phyloP scores from a whole-genome alignment of 2,113 vertebrate species.

The Phainopepla nitens region DNA sequence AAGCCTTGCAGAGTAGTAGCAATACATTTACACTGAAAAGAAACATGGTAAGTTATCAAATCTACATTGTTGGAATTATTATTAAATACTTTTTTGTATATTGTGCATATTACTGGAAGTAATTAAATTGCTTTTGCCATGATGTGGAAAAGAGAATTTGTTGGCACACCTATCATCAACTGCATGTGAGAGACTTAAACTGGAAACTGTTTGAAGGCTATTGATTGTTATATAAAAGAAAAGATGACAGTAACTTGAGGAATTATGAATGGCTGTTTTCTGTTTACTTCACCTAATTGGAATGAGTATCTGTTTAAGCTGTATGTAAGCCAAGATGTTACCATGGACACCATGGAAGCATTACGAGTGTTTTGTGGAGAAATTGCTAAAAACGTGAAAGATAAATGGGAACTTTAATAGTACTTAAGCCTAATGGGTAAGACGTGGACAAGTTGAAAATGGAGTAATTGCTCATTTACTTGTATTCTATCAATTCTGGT shows the following conservation, averaged over 20 bases:
- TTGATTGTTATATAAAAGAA: conserved; percentile 14
- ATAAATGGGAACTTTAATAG: conserved; percentile 40
- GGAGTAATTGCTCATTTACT: conserved; percentile 59
- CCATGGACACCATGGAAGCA: conserved; percentile 23
- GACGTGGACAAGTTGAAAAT: conserved; percentile 58
- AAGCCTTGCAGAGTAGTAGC: neutral
- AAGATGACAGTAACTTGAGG: neutral
- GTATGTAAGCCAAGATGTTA: conserved; percentile 37
- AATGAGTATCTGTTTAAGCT: conserved; percentile 23
- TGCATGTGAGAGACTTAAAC: neutral
- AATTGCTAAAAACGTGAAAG: conserved; percentile 54
- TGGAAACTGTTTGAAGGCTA: neutral
- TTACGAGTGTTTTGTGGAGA: conserved; percentile 13
- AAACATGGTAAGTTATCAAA: neutral
- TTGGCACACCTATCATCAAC: neutral
- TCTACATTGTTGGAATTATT: neutral
- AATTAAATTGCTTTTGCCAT: neutral
- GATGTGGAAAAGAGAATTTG: neutral
- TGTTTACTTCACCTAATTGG: conserved; percentile 48
- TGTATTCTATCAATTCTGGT: conserved; percentile 50
- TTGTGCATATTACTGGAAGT: neutral
- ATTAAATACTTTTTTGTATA: neutral
- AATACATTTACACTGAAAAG: neutral
- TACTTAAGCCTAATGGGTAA: conserved; percentile 62
- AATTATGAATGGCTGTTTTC: neutral